Conservation (phyloP, 2,797 vertebrate genomes). For the Salarias fasciatus region DNA sequence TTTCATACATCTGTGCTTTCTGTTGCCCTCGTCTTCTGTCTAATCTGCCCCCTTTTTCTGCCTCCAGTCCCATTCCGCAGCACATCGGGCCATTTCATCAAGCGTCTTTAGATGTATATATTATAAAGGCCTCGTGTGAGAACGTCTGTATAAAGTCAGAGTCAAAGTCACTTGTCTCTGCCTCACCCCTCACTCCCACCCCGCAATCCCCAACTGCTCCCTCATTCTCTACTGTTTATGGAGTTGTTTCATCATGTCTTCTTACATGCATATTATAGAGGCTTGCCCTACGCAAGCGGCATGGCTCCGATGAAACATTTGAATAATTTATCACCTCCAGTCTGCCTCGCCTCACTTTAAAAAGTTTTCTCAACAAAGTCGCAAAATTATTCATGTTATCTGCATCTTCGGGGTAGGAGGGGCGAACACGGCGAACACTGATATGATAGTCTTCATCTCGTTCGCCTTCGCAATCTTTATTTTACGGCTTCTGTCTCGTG, state of each 20-base stretch:
- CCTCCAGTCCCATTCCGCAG: constrained; percentile 40
- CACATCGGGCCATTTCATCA: constrained; percentile 53
- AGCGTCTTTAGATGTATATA: constrained; percentile 64
- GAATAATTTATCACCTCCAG: constrained; percentile 78
- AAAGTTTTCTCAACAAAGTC: constrained; percentile 78
- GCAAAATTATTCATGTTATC: constrained; percentile 78
- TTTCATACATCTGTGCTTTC: constrained; percentile 45
- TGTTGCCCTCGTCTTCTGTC: constrained; percentile 39
- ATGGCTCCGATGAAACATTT: constrained; percentile 71
- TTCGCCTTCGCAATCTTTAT: constrained; percentile 3
- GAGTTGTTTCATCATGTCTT: constrained; percentile 77
- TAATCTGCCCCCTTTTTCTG: constrained; percentile 57
- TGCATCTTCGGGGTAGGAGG: constrained; percentile 54
- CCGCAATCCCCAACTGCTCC: constrained; percentile 45
- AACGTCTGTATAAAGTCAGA: constrained; percentile 47
- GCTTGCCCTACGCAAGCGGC: constrained; percentile 69
- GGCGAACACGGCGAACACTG: constrained; percentile 31
- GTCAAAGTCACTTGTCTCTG: constrained; percentile 63
- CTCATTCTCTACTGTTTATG: constrained; percentile 70
- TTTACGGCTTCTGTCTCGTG: constrained; percentile 1
- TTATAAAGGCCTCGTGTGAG: constrained; percentile 46
- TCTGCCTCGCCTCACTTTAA: constrained; percentile 73
- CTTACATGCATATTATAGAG: constrained; percentile 79
- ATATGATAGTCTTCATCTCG: constrained; percentile 12
- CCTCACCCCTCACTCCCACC: constrained; percentile 42